Base-by-base conservation (phyloP, 2,113 vertebrate genomes). In the Saccopteryx leptura region DNA sequence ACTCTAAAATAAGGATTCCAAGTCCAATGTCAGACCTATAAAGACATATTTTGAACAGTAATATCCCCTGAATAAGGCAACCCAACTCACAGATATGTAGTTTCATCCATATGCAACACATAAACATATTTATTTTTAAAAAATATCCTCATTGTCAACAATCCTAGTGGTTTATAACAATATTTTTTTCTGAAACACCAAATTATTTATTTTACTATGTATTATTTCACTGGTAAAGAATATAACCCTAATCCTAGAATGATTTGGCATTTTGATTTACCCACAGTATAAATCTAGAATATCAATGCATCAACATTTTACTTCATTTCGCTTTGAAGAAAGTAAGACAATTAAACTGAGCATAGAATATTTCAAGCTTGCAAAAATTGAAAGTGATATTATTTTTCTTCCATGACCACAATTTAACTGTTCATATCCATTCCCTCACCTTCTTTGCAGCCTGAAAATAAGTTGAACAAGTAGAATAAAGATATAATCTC, bases 251-350 rank as follows among this genome's bases (percentile, higher is more conserved):
- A 54, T 79, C 78, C 93, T 91, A 48, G n/a, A 72, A 95, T 90
- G 26, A 78, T 86, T 46, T 93, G 90, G 61, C 81, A 80, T 63
- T 72, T 31, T 85, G 91, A 86, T 96, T 94, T 94, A 81, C 83
- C 81, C 90, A 83, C 9, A 89, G 9, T 56, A 61, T n/a, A 76
- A 19, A 96, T 68, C 72, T 83, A 63, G 71, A 95, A 85, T 95
- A 92, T 93, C 79, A 95, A 92, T 66, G 31, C 9, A 90, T 18
- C 63, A 75, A 84, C 4, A 28, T 83, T 92, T 91, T 72, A 24
- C 31, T 92, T 95, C 56, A 78, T 74, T 96, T 93, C 88, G 24
- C 72, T 95, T 95, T 86, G 69, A 94, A 86, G 69, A 95, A 96
- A 94, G 17, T 81, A 58, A 91, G n/a, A 90, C 54, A 90, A 87